These are phyloP conservation scores for Lepidocyrtoides sp. DNA, from an alignment of 2,888 invertebrate species.

Conservation along the genomic window DNA sequence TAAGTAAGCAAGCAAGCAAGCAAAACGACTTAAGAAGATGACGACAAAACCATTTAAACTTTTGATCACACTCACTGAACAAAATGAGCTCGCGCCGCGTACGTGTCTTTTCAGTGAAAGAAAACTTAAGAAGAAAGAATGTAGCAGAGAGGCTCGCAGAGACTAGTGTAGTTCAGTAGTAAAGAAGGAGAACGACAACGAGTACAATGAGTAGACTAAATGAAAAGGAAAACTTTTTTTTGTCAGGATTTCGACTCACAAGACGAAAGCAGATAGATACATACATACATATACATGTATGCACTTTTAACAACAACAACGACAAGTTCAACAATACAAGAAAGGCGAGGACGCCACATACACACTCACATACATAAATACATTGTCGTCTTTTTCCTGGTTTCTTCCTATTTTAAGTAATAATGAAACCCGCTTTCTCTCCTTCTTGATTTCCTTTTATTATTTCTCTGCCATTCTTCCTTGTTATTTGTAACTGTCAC, in stretches of 20 bases:
- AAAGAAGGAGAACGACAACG: neutral
- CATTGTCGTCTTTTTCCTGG: neutral
- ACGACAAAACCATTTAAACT: conserved; percentile 62
- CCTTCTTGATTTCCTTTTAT: conserved; percentile 40
- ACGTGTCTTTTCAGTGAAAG: conserved; percentile 44
- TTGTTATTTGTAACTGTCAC: conserved; percentile 80
- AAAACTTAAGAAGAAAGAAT: conserved; percentile 28
- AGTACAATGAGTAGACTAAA: conserved; percentile 36
- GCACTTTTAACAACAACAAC: conserved; percentile 23
- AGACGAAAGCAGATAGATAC: neutral
- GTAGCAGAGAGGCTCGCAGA: neutral
- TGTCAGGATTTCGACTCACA: conserved; percentile 28
- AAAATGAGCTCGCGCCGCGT: conserved; percentile 47
- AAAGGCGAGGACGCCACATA: conserved; percentile 44
- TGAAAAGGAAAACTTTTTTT: conserved; percentile 32
- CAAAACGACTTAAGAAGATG: conserved; percentile 39
- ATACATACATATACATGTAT: neutral
- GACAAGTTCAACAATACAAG: conserved; percentile 53
- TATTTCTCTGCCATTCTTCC: conserved; percentile 62
- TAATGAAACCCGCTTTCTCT: conserved; percentile 73
- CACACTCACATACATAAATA: neutral
- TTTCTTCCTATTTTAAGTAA: conserved; percentile 56
- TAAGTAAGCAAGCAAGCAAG: neutral
- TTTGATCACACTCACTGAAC: conserved; percentile 57
- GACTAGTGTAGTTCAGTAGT: neutral